Evolutionary conservation across 2,113 vertebrate genomes (phyloP), one percentile per base, ranked within the genome.

Genomic region (Gambusia holbrooki): DNA sequence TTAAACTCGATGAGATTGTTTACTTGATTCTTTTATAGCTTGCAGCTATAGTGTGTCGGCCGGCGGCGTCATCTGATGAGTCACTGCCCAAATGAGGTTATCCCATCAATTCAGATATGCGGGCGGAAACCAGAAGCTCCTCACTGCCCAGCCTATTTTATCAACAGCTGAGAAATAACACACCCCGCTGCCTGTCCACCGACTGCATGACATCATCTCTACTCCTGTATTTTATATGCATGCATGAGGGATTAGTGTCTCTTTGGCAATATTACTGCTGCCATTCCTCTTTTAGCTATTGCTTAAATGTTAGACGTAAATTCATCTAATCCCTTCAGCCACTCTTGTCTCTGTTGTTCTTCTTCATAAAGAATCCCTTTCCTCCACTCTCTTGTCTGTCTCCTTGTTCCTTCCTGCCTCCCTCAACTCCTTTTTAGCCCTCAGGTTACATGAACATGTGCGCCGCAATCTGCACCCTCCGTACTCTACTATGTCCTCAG

Each of bases 81-180:
- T 90, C 88, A 88, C 71, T 77, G 89, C 62, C 77, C 75, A 83
- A 86, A 87, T 89, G 82, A 89, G 84, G 87, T 85, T 82, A 89
- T 93, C 61, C 81, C 79, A 87, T 90, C 88, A 68, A 88, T 91
- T 80, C 73, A 72, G 74, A 87, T 82, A 73, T 75, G 72, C 69
- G 68, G 81, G 69, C 76, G 87, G 90, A 90, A 89, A 92, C 77
- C 81, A 88, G 77, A 87, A 74, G 84, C 87, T 61, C 25, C 83
- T 87, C 76, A 66, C 73, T 76, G 73, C 74, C 68, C 90, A 79
- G 51, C 78, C 75, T 82, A 79, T 88, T 80, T 77, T 76, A 87
- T 87, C 78, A 90, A 84, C 87, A 88, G 88, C 81, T 92, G 82
- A 88, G 84, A 80, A 89, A 84, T 74, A 77, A 71, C 81, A 79